Base-by-base conservation (phyloP, 2,113 vertebrate species). In the Fukomys damarensis region DNA sequence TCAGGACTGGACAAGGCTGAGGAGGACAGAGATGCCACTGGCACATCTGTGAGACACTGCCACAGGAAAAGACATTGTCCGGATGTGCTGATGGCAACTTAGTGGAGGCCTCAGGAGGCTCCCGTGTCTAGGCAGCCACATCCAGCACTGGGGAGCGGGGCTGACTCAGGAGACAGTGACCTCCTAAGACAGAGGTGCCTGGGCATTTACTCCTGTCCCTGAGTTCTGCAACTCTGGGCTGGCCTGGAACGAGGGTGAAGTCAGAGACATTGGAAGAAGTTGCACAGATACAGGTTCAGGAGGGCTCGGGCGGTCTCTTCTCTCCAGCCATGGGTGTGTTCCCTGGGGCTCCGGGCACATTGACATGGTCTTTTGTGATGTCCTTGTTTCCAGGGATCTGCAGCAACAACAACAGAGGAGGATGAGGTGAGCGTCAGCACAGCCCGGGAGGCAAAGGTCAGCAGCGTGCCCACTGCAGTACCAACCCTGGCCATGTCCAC, bases 371-470 rank as follows among this genome's bases (percentile, higher is more conserved):
- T 74, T 68, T 76, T 10, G 5, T 9, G 16, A n/a, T 52, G 91
- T 38, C 81, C 93, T 74, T 77, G 13, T 94, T 89, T 76, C 9
- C 77, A 98, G 97, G 61, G 59, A 17, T 59, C 86, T 81, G 56
- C 80, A 81, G 35, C 86, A 28, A 92, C 87, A 30, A 43, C 54
- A 46, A 30, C 81, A 3, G 46, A 24, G 43, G 83, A 70, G 7
- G 16, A 43, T 0, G 28, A 56, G 24, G 77, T 7, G 14, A 13
- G 61, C 12, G 1, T 46, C 59, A 88, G 54, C 43, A 54, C 93
- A 8, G 0, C 66, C 1, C 20, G 7, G 61, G 93, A 89, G 93
- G 49, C 66, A 14, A 97, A 96, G 63, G 19, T 56, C 2, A 3
- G 61, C 49, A 30, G 49, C 3, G 4, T 24, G 35, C 65, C 93